phyloP scores from a whole-genome alignment of 2,113 vertebrate genomes.

The Ranitomeya imitator region DNA sequence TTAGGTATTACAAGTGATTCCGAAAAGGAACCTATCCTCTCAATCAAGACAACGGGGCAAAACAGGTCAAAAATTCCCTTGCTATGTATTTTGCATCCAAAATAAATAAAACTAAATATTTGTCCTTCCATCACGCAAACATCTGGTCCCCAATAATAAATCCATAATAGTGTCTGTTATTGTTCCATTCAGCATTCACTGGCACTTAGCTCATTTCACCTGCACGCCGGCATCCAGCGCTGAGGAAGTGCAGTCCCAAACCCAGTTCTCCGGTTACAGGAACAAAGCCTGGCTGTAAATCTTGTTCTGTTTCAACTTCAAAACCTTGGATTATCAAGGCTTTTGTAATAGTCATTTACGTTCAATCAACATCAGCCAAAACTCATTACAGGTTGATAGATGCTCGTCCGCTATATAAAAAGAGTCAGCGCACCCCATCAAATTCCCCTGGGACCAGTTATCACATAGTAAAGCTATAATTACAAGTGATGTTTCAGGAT shows the following conservation, averaged over 20 bases:
- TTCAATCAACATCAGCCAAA: slow-evolving; percentile 42
- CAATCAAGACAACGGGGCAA: background rate
- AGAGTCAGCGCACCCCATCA: slow-evolving; percentile 3
- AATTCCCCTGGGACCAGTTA: slow-evolving; percentile 26
- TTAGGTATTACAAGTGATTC: background rate
- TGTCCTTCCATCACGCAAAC: background rate
- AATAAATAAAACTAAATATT: background rate
- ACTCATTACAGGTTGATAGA: slow-evolving; percentile 33
- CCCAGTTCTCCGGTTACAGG: slow-evolving; percentile 16
- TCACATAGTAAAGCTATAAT: slow-evolving; percentile 46
- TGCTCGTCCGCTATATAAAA: slow-evolving; percentile 27
- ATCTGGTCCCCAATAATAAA: slow-evolving; percentile 8
- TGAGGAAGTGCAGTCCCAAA: background rate
- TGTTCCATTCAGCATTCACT: background rate
- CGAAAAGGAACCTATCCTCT: background rate
- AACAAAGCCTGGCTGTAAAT: slow-evolving; percentile 16
- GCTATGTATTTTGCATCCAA: background rate
- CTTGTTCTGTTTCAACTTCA: background rate
- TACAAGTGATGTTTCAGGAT: slow-evolving; percentile 48
- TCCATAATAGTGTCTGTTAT: background rate
- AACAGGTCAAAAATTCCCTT: background rate
- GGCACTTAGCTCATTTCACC: background rate
- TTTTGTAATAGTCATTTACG: slow-evolving; percentile 27
- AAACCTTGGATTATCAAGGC: slow-evolving; percentile 4
- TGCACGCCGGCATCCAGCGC: background rate